A percentile compares a stretch with the other conserved stretches of the same genome.
These are phyloP conservation scores for Phodopus roborovskii DNA, from an alignment of 2,113 vertebrate genomes.

Conservation along the genomic window DNA sequence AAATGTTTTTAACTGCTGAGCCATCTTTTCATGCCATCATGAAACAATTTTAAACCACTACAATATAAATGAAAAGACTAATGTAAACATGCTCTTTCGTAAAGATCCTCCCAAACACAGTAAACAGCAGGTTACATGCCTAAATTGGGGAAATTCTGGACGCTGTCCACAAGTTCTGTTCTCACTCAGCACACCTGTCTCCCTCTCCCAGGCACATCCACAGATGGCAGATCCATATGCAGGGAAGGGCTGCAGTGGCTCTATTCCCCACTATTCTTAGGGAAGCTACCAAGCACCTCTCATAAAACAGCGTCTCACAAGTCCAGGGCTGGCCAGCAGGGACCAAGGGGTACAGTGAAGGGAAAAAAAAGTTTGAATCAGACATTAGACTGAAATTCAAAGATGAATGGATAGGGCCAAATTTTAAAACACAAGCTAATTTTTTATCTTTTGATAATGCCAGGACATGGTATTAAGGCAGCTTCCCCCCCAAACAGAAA, in stretches of 20 bases:
- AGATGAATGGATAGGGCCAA: background rate
- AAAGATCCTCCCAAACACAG: too few species aligned
- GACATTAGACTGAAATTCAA: background rate
- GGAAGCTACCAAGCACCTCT: background rate
- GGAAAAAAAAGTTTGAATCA: background rate
- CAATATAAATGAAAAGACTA: background rate
- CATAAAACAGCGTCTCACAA: background rate
- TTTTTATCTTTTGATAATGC: background rate
- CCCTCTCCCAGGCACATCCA: too few species aligned
- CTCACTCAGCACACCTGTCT: background rate
- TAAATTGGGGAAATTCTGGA: background rate
- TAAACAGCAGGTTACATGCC: background rate
- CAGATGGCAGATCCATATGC: background rate
- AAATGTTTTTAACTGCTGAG: background rate
- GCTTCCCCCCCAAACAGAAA: background rate
- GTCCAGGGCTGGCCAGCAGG: background rate
- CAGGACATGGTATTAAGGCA: background rate
- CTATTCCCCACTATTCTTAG: background rate
- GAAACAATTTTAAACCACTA: background rate
- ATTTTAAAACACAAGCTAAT: background rate
- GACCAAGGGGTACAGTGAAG: background rate
- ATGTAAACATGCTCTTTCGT: background rate
- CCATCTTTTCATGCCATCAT: background rate
- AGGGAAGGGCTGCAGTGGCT: background rate
- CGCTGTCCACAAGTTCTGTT: background rate